A percentile compares a stretch with the other conserved stretches of the same genome.
phyloP scores from a whole-genome alignment of 2,113 vertebrate species.

The Phoxinus phoxinus region DNA sequence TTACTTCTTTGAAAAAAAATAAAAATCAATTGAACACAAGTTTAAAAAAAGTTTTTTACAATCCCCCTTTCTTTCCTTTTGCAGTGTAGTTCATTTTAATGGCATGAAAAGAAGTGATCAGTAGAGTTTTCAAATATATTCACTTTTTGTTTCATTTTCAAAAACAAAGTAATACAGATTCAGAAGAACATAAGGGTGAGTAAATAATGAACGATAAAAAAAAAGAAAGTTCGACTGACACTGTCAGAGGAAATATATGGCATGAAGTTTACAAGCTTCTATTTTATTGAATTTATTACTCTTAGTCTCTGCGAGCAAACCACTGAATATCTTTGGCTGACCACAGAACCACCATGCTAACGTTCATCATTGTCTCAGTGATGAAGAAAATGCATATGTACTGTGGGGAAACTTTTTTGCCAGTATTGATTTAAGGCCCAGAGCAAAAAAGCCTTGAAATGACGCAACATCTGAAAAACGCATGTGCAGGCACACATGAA shows the following conservation, averaged over 20 bases:
- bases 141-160: background rate
- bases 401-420: constrained; percentile 12
- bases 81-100: background rate
- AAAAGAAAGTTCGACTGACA: background rate
- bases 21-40: background rate
- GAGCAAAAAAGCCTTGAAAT: constrained; percentile 23
- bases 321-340: constrained; percentile 14
- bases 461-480: constrained; percentile 14
- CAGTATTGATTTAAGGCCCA: constrained; percentile 38
- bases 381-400: background rate
- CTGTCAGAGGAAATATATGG: background rate
- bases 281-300: constrained; percentile 22
- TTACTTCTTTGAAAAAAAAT: too few species aligned
- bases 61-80: too few species aligned
- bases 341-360: background rate
- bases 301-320: background rate
- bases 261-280: constrained; percentile 4
- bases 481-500: constrained; percentile 10
- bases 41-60: background rate
- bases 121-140: background rate
- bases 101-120: background rate
- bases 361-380: background rate
- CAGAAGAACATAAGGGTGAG: background rate
- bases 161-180: background rate
- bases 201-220: background rate